phyloP scores from a whole-genome alignment of 1,140 invertebrate genomes.

The Sycophaga agraensis region DNA sequence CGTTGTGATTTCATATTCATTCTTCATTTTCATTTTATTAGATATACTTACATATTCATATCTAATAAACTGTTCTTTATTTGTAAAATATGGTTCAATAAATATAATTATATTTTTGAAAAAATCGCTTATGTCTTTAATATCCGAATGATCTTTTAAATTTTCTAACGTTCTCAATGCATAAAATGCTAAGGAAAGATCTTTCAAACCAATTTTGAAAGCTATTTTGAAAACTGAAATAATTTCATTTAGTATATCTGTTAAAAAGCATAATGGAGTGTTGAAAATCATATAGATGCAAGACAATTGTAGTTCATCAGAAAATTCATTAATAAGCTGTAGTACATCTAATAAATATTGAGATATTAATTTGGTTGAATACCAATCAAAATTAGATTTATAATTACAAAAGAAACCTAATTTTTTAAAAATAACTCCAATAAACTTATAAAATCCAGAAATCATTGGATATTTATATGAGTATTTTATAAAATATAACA shows the following conservation, averaged over 20 bases:
- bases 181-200: constrained; percentile 62
- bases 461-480: constrained; percentile 60
- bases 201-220: constrained; percentile 62
- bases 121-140: constrained; percentile 45
- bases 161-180: constrained; percentile 62
- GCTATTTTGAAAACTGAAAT: constrained; percentile 61
- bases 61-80: constrained; percentile 46
- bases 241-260: constrained; percentile 53
- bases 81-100: constrained; percentile 59
- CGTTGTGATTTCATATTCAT: background rate
- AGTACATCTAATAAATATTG: constrained; percentile 60
- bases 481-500: constrained; percentile 58
- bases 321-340: constrained; percentile 56
- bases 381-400: constrained; percentile 29
- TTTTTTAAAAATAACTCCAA: constrained; percentile 51
- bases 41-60: constrained; percentile 33
- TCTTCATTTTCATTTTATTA: background rate
- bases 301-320: constrained; percentile 58
- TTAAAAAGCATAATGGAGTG: constrained; percentile 61
- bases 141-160: constrained; percentile 54
- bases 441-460: constrained; percentile 63
- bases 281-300: constrained; percentile 59
- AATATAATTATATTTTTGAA: constrained; percentile 54
- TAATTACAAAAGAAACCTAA: constrained; percentile 39
- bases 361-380: constrained; percentile 41